Evolutionary conservation across 2,113 vertebrate genomes (phyloP), one percentile per base, ranked within the genome.

Genomic region (Cryptomyrus ogoouensis): DNA sequence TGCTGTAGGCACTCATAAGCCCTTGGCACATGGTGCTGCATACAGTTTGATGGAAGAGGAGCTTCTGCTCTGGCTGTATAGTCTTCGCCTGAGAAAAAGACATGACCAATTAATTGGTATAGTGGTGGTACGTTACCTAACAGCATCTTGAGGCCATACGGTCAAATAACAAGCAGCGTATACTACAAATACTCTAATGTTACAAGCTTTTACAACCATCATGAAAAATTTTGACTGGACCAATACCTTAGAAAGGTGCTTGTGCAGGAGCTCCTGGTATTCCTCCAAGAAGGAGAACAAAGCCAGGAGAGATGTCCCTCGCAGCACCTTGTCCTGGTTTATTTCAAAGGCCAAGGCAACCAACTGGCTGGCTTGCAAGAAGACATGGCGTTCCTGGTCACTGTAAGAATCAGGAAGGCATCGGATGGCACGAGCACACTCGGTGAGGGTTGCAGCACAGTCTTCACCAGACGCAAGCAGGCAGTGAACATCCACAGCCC

Each of bases 1-100:
- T 95, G 5, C 97, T 95, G 0, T 96, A 95, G 7, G 96, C 92
- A 88, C 94, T 90, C 0, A 88, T 92, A 17, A 96, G 94, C 46
- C 96, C 96, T 90, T 97, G 94, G 90, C 97, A 97, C 91, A 98
- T 91, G 91, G 92, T 96, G 90, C 94, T 92, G 92, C 96, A 98
- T 4, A 96, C 90, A 0, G 94, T 88, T 91, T 97, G 96, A 90
- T 96, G 96, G 85, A 98, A 92, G 66, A 86, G 5, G 74, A 94
- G 93, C 74, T 91, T 90, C 89, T 91, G 91, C 74, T 96, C 95
- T n/a, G 89, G 12, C 0, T 92, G 92, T 0, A 93, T 92, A 0
- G 50, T 88, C 2, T 90, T 92, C 88, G 91, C 90, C 95, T 96
- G 88, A 4, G 90, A 90, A 1, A 31, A 39, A 87, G 24, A 77